phyloP scores from a whole-genome alignment of 2,888 invertebrate genomes.

The Microctonus hyperodae region DNA sequence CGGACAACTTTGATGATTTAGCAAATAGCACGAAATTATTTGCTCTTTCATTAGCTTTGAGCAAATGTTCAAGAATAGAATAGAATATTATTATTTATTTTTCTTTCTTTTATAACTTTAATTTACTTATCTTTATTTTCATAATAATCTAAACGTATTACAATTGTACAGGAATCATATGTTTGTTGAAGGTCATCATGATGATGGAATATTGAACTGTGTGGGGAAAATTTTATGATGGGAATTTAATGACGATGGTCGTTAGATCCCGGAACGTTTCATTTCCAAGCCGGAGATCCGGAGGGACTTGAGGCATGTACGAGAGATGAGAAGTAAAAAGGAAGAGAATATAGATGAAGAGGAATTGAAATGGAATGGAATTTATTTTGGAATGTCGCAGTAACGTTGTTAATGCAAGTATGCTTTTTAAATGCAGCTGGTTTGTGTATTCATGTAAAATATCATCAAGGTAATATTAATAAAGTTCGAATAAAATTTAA shows the following conservation, averaged over 20 bases:
- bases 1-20: background rate
- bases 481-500: background rate
- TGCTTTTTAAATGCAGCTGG: background rate
- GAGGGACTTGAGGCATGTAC: background rate
- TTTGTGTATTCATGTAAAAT: background rate
- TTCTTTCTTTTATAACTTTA: background rate
- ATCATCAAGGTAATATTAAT: background rate
- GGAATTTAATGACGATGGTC: slow-evolving; percentile 28
- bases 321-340: background rate
- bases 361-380: slow-evolving; percentile 16
- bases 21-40: background rate
- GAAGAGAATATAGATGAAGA: slow-evolving; percentile 1
- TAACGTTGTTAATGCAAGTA: background rate
- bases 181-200: slow-evolving; percentile 17
- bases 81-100: background rate
- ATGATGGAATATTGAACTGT: slow-evolving; percentile 13
- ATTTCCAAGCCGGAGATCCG: background rate
- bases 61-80: background rate
- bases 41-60: slow-evolving; percentile 7
- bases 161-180: background rate
- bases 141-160: too few species aligned
- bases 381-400: slow-evolving; percentile 24
- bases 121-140: background rate
- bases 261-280: slow-evolving; percentile 23
- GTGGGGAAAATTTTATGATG: slow-evolving; percentile 21